Evolutionary conservation across 1,140 invertebrate genomes (phyloP).

Genomic region (Achatina immaculata): DNA sequence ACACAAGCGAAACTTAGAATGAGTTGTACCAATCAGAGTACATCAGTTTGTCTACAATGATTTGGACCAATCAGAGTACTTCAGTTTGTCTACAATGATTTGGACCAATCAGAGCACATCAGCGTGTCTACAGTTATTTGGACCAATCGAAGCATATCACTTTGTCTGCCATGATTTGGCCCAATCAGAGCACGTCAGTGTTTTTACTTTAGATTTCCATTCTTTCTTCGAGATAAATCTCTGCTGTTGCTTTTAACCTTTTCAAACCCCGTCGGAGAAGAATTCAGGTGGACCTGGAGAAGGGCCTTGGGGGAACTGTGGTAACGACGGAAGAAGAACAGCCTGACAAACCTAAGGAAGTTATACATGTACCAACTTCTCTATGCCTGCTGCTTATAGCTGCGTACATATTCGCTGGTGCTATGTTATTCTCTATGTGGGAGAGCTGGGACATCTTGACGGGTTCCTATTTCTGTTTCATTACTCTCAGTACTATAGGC

Average conservation of each 20-base stretch:
- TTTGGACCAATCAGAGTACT: no score
- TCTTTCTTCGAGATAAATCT: conserved; percentile 61
- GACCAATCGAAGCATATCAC: no score
- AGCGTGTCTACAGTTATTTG: no score
- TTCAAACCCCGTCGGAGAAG: conserved; percentile 51
- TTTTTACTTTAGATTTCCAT: no score
- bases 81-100: no score
- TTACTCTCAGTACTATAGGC: conserved; percentile 83
- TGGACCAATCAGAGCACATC: no score
- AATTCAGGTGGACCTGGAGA: conserved; percentile 53
- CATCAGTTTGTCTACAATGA: no score
- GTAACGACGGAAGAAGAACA: conserved; percentile 51
- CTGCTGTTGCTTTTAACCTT: conserved; percentile 57
- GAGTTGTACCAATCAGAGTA: no score
- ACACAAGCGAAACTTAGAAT: no score
- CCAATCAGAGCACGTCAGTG: no score
- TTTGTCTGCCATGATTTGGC: no score
- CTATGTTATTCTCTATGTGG: conserved; percentile 68
- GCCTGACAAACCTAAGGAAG: conserved; percentile 53
- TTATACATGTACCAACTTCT: conserved; percentile 62
- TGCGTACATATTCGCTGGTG: conserved; percentile 69
- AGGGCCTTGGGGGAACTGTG: conserved; percentile 44
- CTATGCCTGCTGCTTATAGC: conserved; percentile 67
- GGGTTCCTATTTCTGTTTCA: conserved; percentile 95
- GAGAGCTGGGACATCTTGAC: conserved; percentile 83